Evolutionary conservation across 2,797 vertebrate genomes (phyloP).

Genomic region (Falco concolor): DNA sequence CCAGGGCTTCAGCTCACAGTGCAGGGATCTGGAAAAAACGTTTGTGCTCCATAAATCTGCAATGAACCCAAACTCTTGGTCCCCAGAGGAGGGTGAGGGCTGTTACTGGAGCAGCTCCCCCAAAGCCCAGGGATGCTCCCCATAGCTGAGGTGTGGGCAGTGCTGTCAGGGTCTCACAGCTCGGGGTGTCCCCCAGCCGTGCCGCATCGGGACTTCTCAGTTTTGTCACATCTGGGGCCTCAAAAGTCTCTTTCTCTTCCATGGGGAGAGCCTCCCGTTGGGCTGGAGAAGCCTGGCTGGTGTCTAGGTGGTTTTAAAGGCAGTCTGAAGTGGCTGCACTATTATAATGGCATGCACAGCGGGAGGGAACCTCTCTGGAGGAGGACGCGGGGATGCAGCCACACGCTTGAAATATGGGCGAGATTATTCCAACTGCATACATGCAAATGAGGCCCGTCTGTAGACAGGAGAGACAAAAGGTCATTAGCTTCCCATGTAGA

Average conservation of each 20-base stretch:
- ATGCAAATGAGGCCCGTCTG: conserved; percentile 73
- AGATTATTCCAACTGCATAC: conserved; percentile 66
- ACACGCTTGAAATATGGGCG: conserved; percentile 39
- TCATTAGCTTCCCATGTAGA: conserved; percentile 75
- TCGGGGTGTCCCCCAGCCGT: rapidly evolving
- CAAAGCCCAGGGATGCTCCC: background rate
- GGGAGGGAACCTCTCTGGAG: conserved; percentile 29
- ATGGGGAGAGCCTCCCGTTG: background rate
- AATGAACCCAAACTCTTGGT: background rate
- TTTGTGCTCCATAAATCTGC: background rate
- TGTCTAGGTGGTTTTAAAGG: conserved; percentile 26
- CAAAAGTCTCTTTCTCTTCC: background rate
- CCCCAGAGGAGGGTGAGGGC: background rate
- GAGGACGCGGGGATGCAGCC: conserved; percentile 13
- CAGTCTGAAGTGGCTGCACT: conserved; percentile 14
- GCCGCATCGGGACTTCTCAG: rapidly evolving
- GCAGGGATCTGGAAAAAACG: rapidly evolving
- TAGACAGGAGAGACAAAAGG: conserved; percentile 71
- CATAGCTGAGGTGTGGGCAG: rapidly evolving
- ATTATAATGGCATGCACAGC: conserved; percentile 5
- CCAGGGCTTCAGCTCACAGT: too few species aligned
- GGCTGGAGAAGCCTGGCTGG: background rate
- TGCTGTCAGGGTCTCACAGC: rapidly evolving
- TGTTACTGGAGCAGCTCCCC: background rate
- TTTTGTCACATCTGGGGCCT: rapidly evolving